Evolutionary conservation across 2,888 invertebrate genomes (phyloP).

Genomic region (Metalampra italica): DNA sequence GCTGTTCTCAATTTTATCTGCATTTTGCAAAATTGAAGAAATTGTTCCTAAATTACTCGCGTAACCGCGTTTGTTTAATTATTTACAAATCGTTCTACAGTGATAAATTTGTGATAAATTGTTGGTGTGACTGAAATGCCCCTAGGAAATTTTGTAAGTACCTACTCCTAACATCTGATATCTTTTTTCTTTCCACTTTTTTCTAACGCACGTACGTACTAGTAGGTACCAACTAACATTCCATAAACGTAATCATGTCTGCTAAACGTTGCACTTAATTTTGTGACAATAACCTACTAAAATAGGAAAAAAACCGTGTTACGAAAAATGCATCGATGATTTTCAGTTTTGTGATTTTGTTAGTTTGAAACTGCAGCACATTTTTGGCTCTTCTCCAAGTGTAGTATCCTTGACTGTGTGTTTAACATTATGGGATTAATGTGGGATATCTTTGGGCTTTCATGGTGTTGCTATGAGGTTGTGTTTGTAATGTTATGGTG

Average conservation of each 20-base stretch:
- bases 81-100: conserved; percentile 2
- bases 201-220: conserved; percentile 31
- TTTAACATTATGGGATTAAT: conserved; percentile 43
- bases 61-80: conserved; percentile 17
- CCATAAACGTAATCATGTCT: conserved; percentile 27
- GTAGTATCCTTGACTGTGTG: conserved; percentile 68
- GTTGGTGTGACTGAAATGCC: conserved; percentile 61
- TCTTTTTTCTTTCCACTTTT: conserved; percentile 20
- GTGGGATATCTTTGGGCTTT: conserved; percentile 34
- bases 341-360: conserved; percentile 63
- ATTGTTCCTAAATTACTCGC: conserved; percentile 24
- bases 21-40: conserved; percentile 22
- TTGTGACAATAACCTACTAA: conserved; percentile 45
- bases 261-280: conserved; percentile 19
- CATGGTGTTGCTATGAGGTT: conserved; percentile 44
- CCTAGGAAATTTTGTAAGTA: conserved; percentile 69
- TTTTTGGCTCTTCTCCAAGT: conserved; percentile 64
- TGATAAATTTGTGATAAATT: conserved; percentile 27
- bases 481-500: conserved; percentile 38
- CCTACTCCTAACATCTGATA: conserved; percentile 30
- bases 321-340: conserved; percentile 46
- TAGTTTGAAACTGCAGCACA: conserved; percentile 54
- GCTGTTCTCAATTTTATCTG: conserved; percentile 35
- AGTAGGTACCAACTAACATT: conserved; percentile 16
- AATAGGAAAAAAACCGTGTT: conserved; percentile 25